Percentiles rank a stretch among this genome's conserved stretches.
phyloP scores from a whole-genome alignment of 2,888 invertebrate species.

The Leptopilina drosophilae region DNA sequence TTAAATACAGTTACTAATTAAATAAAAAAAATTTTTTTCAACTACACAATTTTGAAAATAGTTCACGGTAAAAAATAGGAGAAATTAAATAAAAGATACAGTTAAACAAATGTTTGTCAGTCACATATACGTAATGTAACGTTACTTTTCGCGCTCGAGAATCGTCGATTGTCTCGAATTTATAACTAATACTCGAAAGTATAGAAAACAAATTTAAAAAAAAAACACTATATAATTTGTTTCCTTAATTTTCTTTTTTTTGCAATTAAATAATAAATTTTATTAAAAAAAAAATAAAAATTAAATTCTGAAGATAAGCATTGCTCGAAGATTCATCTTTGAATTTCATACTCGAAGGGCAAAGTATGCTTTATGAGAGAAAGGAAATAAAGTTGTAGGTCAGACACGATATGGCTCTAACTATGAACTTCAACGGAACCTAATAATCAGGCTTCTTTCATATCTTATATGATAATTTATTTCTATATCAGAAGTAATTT shows the following conservation, averaged over 20 bases:
- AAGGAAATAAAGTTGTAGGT: conserved; percentile 31
- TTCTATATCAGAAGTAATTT: neutral
- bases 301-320: neutral
- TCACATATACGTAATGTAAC: conserved; percentile 1
- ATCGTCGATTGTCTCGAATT: neutral
- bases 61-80: no score
- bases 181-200: neutral
- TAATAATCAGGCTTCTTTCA: neutral
- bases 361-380: conserved; percentile 28
- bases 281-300: neutral
- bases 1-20: no score
- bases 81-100: no score
- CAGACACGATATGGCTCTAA: conserved; percentile 26
- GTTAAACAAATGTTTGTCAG: neutral
- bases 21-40: no score
- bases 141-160: neutral
- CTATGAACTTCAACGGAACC: conserved; percentile 16
- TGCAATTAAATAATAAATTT: neutral
- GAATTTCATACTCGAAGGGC: conserved; percentile 1
- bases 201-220: neutral
- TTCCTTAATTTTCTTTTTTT: neutral
- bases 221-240: no score
- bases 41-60: no score
- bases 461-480: neutral
- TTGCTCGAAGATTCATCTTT: neutral